A percentile compares a stretch with the other conserved stretches of the same genome.
These are phyloP conservation scores for Helarctos malayanus DNA, from an alignment of 2,797 vertebrate genomes.

Conservation along the genomic window DNA sequence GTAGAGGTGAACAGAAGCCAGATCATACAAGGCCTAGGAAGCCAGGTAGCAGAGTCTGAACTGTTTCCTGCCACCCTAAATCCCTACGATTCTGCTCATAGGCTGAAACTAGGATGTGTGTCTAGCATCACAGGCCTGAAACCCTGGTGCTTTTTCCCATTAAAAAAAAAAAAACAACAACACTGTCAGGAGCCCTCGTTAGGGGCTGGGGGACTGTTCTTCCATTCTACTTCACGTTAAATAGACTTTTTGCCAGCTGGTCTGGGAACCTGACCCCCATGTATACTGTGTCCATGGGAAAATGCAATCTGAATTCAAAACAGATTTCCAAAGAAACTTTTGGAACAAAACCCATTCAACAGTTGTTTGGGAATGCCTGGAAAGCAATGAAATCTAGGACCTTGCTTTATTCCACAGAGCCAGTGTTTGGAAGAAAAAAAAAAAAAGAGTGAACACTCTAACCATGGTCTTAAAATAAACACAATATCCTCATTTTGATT, in stretches of 20 bases:
- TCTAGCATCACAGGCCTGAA: conserved; percentile 27
- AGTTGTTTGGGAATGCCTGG: conserved; percentile 60
- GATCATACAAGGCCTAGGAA: conserved; percentile 18
- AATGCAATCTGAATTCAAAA: conserved; percentile 80
- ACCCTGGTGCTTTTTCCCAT: background rate
- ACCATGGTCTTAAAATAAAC: conserved; percentile 69
- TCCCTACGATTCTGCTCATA: conserved; percentile 2
- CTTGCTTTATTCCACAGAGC: conserved; percentile 57
- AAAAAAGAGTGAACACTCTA: conserved; percentile 31
- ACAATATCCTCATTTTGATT: conserved; percentile 60
- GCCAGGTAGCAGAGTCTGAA: conserved; percentile 21
- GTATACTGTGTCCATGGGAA: conserved; percentile 68
- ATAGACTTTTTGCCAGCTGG: conserved; percentile 60
- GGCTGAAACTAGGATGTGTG: background rate
- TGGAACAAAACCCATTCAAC: conserved; percentile 67
- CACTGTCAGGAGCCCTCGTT: background rate
- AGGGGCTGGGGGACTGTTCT: background rate
- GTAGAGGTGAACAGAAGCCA: background rate
- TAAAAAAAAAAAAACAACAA: background rate
- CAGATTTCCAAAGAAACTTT: conserved; percentile 73
- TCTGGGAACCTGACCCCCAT: conserved; percentile 71
- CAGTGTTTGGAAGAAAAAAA: background rate
- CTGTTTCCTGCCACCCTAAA: conserved; percentile 43
- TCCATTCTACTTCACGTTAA: conserved; percentile 66
- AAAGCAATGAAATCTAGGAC: conserved; percentile 71